Evolutionary conservation across 2,888 invertebrate genomes (phyloP).

Genomic region (Ormyrus rosae): DNA sequence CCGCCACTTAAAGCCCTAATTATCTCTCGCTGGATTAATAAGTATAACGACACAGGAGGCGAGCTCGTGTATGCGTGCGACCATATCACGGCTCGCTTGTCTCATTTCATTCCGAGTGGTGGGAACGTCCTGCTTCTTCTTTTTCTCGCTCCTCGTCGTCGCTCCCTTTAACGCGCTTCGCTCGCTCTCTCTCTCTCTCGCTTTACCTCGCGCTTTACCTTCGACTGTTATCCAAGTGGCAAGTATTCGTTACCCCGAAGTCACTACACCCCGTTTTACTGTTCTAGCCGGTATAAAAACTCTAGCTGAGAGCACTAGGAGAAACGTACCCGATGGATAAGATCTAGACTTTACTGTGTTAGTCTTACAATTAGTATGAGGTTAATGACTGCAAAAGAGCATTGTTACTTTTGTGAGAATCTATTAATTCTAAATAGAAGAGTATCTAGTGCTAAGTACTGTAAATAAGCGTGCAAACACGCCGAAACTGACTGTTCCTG

Average conservation of each 20-base stretch:
- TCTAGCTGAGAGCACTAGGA: neutral
- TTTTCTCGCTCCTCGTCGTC: neutral
- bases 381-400: constrained; percentile 29
- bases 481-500: neutral
- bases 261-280: neutral
- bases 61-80: constrained; percentile 48
- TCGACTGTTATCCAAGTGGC: neutral
- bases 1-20: constrained; percentile 38
- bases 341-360: constrained; percentile 17
- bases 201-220: neutral
- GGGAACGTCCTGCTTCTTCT: constrained; percentile 49
- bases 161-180: neutral
- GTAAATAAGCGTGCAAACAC: no score
- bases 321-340: constrained; percentile 5
- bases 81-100: constrained; percentile 47
- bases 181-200: neutral
- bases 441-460: no score
- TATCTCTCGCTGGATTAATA: constrained; percentile 49
- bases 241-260: neutral
- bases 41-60: constrained; percentile 46
- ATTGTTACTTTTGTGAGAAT: constrained; percentile 17
- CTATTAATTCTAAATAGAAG: constrained; percentile 28
- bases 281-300: neutral
- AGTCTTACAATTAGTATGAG: constrained; percentile 40
- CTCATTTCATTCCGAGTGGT: constrained; percentile 49